Conservation (phyloP, 2,888 invertebrate species). For the Serripes groenlandicus region DNA sequence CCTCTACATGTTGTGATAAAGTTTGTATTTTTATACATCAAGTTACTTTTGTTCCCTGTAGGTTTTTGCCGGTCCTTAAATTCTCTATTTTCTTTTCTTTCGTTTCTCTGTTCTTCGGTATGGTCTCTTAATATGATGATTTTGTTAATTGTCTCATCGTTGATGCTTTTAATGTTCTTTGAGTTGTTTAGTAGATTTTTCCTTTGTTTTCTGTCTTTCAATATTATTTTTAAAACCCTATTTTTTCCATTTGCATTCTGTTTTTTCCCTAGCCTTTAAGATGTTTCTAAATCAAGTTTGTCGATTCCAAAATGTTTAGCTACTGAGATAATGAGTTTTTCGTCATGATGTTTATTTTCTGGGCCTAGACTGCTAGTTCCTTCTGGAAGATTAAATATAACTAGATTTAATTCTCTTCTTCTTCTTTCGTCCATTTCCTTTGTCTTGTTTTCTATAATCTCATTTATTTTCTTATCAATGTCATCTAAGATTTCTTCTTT, state of each 20-base stretch:
- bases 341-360: slow-evolving; percentile 6
- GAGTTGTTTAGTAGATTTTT: neutral
- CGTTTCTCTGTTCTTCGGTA: neutral
- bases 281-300: neutral
- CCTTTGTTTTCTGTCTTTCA: slow-evolving; percentile 1
- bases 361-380: neutral
- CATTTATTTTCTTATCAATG: neutral
- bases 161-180: neutral
- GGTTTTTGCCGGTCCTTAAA: neutral
- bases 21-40: too few species aligned
- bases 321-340: neutral
- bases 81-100: neutral
- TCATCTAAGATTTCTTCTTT: neutral
- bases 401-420: neutral
- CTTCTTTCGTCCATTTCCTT: neutral
- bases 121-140: neutral
- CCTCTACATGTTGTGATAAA: too few species aligned
- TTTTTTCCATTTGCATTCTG: too few species aligned
- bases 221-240: slow-evolving; percentile 1
- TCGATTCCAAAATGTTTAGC: neutral
- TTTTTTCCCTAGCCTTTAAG: slow-evolving; percentile 8
- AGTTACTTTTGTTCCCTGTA: too few species aligned
- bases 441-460: neutral
- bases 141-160: neutral
- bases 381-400: neutral